Evolutionary conservation across 2,888 invertebrate species (phyloP).

Genomic region (Drosophila mettleri): DNA sequence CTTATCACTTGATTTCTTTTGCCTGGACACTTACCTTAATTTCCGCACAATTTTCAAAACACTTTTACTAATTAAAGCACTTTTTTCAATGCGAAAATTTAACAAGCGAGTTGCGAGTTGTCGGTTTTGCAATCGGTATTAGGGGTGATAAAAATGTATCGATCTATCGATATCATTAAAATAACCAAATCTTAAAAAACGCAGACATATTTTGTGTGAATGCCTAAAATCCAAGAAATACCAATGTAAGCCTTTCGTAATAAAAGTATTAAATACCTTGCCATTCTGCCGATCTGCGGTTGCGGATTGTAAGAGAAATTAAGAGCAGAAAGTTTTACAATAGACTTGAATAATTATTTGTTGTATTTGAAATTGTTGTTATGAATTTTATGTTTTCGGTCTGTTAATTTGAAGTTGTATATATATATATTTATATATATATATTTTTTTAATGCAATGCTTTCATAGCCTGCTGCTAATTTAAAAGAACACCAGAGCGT

Average conservation of each 20-base stretch:
- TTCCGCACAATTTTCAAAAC: constrained; percentile 66
- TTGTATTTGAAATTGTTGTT: background rate
- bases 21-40: constrained; percentile 55
- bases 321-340: background rate
- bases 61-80: constrained; percentile 67
- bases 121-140: constrained; percentile 64
- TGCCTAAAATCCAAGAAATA: constrained; percentile 13
- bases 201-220: constrained; percentile 4
- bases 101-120: constrained; percentile 62
- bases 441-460: background rate
- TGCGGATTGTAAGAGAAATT: background rate
- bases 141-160: constrained; percentile 47
- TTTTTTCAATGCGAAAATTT: constrained; percentile 67
- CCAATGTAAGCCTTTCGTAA: background rate
- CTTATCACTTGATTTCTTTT: constrained; percentile 16
- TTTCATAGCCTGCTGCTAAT: background rate
- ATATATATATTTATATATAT: too few relatives aligned
- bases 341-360: background rate
- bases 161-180: constrained; percentile 32
- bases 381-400: background rate
- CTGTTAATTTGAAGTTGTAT: background rate
- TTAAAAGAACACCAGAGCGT: background rate
- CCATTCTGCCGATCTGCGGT: background rate
- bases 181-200: constrained; percentile 16
- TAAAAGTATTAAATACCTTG: constrained; percentile 21